A percentile compares a stretch with the other conserved stretches of the same genome.
These are phyloP conservation scores for Pandion haliaetus DNA, from an alignment of 2,113 vertebrate genomes.

Conservation along the genomic window DNA sequence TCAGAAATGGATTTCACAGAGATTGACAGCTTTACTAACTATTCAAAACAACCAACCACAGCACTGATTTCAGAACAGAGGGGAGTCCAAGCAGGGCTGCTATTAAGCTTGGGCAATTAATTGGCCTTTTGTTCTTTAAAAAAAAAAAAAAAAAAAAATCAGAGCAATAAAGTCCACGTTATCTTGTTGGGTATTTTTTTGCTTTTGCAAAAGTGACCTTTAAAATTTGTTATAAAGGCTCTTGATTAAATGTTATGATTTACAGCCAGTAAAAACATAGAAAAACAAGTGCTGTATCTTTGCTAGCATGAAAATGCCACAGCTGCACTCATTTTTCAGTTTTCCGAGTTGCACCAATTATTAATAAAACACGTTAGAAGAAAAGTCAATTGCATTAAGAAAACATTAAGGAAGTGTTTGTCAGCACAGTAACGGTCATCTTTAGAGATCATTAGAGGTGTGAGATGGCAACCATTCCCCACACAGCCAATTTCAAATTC, in stretches of 20 bases:
- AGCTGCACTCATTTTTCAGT: neutral
- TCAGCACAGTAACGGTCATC: neutral
- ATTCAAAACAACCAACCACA: neutral
- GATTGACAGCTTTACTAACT: neutral
- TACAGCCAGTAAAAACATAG: neutral
- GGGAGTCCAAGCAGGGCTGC: neutral
- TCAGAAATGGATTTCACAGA: neutral
- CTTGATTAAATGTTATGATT: neutral
- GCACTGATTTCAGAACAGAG: neutral
- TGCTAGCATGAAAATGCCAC: neutral
- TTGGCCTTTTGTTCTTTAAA: neutral
- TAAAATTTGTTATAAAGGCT: neutral
- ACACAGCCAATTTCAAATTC: neutral
- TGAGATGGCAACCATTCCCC: neutral
- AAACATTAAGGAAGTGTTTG: neutral
- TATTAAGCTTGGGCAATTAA: constrained; percentile 21
- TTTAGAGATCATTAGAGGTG: neutral
- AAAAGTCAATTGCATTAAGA: neutral
- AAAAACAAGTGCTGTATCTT: neutral
- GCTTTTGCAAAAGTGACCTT: neutral
- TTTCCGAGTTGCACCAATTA: neutral
- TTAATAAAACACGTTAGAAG: neutral
- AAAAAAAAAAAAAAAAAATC: neutral
- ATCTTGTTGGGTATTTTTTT: neutral
- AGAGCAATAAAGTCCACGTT: neutral